These are phyloP conservation scores for Eueides isabella DNA, from an alignment of 1,140 invertebrate genomes.

Conservation along the genomic window DNA sequence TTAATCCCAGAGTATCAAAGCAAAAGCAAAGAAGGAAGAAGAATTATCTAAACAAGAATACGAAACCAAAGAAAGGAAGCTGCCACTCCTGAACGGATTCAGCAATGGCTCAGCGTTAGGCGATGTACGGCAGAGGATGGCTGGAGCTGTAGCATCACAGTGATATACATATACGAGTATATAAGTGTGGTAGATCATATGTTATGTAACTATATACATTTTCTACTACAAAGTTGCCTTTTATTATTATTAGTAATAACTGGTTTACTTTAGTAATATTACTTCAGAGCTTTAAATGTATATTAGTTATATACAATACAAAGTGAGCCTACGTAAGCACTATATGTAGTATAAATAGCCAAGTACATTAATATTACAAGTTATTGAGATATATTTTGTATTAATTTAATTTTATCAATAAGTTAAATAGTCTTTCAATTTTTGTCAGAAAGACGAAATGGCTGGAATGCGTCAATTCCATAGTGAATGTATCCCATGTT, in stretches of 20 bases:
- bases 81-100: constrained; percentile 66
- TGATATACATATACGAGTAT: constrained; percentile 38
- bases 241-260: background rate
- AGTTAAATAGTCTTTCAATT: background rate
- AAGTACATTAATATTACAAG: too few relatives aligned
- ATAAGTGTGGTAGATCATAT: background rate
- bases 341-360: background rate
- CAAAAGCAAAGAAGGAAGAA: constrained; percentile 52
- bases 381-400: too few relatives aligned
- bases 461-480: constrained; percentile 18
- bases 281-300: constrained; percentile 10
- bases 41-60: constrained; percentile 46
- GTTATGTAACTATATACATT: background rate
- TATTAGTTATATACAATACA: constrained; percentile 5
- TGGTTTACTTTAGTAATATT: constrained; percentile 1
- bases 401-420: too few relatives aligned
- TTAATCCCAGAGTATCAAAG: constrained; percentile 54
- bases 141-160: constrained; percentile 72
- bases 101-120: constrained; percentile 63
- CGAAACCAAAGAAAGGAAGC: constrained; percentile 62
- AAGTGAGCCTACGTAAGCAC: background rate
- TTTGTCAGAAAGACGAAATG: constrained; percentile 34
- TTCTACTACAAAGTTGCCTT: background rate
- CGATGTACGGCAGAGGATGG: constrained; percentile 71
- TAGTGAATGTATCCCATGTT: constrained; percentile 36